Evolutionary conservation across 1,140 invertebrate species (phyloP).

Genomic region (Euwallacea similis): DNA sequence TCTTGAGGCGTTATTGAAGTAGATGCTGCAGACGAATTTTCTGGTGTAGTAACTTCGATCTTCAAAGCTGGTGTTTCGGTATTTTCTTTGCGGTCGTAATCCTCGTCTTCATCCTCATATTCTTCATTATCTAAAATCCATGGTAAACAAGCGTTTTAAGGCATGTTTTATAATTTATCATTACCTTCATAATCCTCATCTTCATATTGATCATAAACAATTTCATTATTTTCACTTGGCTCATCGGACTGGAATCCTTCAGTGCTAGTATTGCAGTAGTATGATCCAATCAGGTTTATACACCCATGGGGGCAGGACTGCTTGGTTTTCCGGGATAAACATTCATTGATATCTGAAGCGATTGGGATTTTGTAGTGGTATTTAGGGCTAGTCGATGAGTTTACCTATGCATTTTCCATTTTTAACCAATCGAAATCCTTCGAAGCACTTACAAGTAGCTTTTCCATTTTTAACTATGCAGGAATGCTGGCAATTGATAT

Average conservation of each 20-base stretch:
- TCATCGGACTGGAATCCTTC: slow-evolving; percentile 30
- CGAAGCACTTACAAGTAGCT: not conserved
- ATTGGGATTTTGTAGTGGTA: slow-evolving; percentile 13
- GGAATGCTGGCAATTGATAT: not conserved
- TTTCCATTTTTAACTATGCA: not conserved
- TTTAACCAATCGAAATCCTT: not conserved
- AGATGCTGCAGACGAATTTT: too few relatives aligned
- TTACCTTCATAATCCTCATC: slow-evolving; percentile 40
- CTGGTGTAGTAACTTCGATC: slow-evolving; percentile 4
- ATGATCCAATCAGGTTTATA: slow-evolving; percentile 39
- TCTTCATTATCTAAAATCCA: slow-evolving; percentile 18
- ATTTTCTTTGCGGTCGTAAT: slow-evolving; percentile 28
- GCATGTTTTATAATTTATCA: not conserved
- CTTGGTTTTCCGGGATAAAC: slow-evolving; percentile 24
- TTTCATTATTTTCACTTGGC: slow-evolving; percentile 21
- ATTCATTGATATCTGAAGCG: slow-evolving; percentile 43
- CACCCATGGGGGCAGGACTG: slow-evolving; percentile 4
- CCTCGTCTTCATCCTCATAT: slow-evolving; percentile 28
- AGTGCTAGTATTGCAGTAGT: slow-evolving; percentile 10
- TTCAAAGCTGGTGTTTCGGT: not conserved
- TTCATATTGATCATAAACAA: slow-evolving; percentile 38
- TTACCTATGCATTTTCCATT: not conserved
- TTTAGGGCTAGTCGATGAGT: not conserved
- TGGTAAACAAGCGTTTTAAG: not conserved
- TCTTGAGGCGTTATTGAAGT: too few relatives aligned